These are phyloP conservation scores for Porites cylindrica DNA, from an alignment of 92 coral and sea anemone species.

Conservation along the genomic window DNA sequence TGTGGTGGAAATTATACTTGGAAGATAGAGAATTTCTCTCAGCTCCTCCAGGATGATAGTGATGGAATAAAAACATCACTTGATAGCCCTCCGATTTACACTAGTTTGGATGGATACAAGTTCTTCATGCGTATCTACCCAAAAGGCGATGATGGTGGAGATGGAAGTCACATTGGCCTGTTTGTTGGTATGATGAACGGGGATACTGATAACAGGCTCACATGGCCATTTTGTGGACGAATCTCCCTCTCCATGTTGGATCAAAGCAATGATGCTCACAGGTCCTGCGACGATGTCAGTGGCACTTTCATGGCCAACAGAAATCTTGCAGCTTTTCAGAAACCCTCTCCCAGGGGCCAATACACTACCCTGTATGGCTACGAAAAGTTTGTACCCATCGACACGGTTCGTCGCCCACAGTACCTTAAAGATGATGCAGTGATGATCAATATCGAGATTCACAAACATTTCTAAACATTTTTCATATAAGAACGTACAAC, in stretches of 20 bases:
- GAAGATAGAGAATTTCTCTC: conserved; percentile 64
- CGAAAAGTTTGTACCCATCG: conserved; percentile 78
- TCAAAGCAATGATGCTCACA: conserved; percentile 52
- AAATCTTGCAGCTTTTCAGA: conserved; percentile 75
- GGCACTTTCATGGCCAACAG: conserved; percentile 83
- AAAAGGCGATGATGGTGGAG: conserved; percentile 71
- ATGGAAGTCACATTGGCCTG: conserved; percentile 69
- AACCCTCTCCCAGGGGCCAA: conserved; percentile 63
- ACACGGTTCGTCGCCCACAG: conserved; percentile 62
- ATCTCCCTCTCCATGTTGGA: conserved; percentile 82
- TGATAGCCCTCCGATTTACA: conserved; percentile 81
- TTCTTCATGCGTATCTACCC: conserved; percentile 71
- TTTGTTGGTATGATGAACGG: conserved; percentile 83
- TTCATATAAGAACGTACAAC: too few species aligned
- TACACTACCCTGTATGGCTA: conserved; percentile 82
- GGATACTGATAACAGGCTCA: conserved; percentile 63
- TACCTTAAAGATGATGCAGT: conserved; percentile 66
- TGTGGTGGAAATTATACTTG: conserved; percentile 78
- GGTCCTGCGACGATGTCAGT: conserved; percentile 76
- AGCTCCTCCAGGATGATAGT: conserved; percentile 45
- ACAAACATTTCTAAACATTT: conserved; percentile 19
- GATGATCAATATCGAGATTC: conserved; percentile 70
- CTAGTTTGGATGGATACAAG: conserved; percentile 77
- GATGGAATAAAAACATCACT: conserved; percentile 61
- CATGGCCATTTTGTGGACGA: conserved; percentile 85